A percentile compares a stretch with the other conserved stretches of the same genome.
phyloP scores from a whole-genome alignment of 1,140 invertebrate genomes.

The Trichonephila clavata region DNA sequence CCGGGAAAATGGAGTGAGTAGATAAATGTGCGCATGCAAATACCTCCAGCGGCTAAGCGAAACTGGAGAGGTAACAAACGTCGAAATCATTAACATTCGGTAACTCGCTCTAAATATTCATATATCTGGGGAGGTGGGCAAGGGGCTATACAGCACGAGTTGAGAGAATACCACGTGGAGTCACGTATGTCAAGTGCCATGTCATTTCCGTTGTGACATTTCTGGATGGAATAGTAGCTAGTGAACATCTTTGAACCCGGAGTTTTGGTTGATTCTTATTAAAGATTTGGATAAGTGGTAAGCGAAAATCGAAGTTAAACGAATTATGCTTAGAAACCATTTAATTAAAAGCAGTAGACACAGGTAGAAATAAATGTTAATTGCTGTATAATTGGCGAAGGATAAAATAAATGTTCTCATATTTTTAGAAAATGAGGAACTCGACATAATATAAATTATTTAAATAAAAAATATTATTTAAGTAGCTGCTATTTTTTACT shows the following conservation, averaged over 20 bases:
- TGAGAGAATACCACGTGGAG: neutral
- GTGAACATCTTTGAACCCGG: neutral
- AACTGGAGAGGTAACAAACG: neutral
- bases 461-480: too few relatives aligned
- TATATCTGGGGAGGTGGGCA: neutral
- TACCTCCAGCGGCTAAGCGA: neutral
- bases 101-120: slow-evolving; percentile 7
- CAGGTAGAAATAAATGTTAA: too few relatives aligned
- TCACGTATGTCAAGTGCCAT: neutral
- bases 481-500: too few relatives aligned
- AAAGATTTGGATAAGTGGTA: neutral
- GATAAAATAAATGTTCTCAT: too few relatives aligned
- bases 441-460: too few relatives aligned
- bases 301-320: too few relatives aligned
- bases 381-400: too few relatives aligned
- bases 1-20: too few relatives aligned
- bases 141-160: neutral
- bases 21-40: neutral
- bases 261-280: neutral
- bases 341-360: too few relatives aligned
- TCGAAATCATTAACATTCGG: slow-evolving; percentile 2
- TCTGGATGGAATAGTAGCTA: neutral
- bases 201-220: neutral
- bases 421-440: too few relatives aligned
- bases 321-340: too few relatives aligned